Base-by-base conservation (phyloP, 2,113 vertebrate species). In the Myrmophylax atrothorax region DNA sequence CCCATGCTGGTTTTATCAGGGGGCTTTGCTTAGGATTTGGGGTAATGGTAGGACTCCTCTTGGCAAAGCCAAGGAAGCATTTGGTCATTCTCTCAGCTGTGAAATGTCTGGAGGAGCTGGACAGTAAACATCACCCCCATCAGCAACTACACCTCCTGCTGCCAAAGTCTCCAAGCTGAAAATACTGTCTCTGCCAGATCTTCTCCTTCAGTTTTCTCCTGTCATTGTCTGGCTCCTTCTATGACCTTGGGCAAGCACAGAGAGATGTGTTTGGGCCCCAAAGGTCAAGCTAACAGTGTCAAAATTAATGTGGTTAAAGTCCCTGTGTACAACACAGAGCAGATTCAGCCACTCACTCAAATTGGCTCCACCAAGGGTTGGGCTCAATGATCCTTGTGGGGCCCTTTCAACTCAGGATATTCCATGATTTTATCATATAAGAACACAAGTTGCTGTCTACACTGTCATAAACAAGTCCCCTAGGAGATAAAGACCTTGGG, bases 391-490 rank as follows among this genome's bases (percentile, higher is more conserved):
- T 7, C 37, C 44, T 18, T 2, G 6, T 35, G 76, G 17, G 12
- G 26, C 7, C 29, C 50, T 44, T 18, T 52, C 25, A 44, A 2
- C 6, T 28, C 60, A 52, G 33, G 33, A 17, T 29, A 29, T 59
- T 81, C 77, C 37, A 23, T 0, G 4, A 5, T 20, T 82, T 46
- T 11, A 2, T 0, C 4, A 4, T 29, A 52, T 6, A 3, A 26
- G n/a, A 46, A 10, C 42, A 31, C 4, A 18, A 14, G 19, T 6
- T 60, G 22, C 47, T 46, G 33, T 33, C 63, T 18, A 18, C 58
- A 23, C 40, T 50, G 25, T 10, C 23, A 55, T 40, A 84, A 92
- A 46, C 14, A 12, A 12, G 23, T 31, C 29, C 64, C 33, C 23
- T 5, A 14, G 49, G 31, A 82, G 19, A 25, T 44, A 46, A 84